Evolutionary conservation across 2,797 vertebrate species (phyloP).

Genomic region (Enteromius treurensis): DNA sequence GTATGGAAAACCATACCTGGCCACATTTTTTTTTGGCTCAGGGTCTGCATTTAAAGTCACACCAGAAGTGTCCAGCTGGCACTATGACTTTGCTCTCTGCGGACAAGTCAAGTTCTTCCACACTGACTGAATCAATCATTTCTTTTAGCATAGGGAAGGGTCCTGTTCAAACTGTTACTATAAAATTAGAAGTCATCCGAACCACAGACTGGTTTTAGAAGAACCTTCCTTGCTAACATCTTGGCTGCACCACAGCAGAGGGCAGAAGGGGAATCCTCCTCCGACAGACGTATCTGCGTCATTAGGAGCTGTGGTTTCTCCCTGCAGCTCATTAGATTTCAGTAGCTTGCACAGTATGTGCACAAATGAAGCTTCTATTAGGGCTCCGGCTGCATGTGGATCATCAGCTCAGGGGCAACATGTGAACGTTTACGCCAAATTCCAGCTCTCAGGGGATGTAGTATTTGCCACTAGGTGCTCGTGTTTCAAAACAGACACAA

Average conservation of each 20-base stretch:
- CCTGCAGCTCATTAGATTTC: slow-evolving; percentile 27
- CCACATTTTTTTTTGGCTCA: too few species aligned
- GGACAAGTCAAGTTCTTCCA: too few species aligned
- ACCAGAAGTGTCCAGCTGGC: too few species aligned
- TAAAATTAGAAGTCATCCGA: background rate
- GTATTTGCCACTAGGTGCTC: slow-evolving; percentile 55
- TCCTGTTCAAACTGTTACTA: too few species aligned
- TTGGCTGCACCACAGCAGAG: slow-evolving; percentile 27
- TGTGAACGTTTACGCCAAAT: slow-evolving; percentile 46
- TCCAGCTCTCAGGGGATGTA: slow-evolving; percentile 55
- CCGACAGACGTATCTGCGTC: slow-evolving; percentile 51
- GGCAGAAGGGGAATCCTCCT: slow-evolving; percentile 36
- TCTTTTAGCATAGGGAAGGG: too few species aligned
- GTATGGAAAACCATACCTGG: too few species aligned
- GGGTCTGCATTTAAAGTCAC: too few species aligned
- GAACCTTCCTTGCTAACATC: slow-evolving; percentile 5
- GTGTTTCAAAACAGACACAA: slow-evolving; percentile 62
- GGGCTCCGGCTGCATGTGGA: slow-evolving; percentile 23
- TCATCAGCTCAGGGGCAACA: slow-evolving; percentile 37
- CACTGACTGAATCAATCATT: too few species aligned
- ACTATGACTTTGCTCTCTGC: too few species aligned
- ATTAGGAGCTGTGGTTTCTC: slow-evolving; percentile 44
- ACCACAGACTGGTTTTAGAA: slow-evolving; percentile 16
- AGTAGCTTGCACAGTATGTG: slow-evolving; percentile 21
- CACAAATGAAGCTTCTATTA: slow-evolving; percentile 6